A percentile compares a stretch with the other conserved stretches of the same genome.
These are phyloP conservation scores for Conops quadrifasciatus DNA, from an alignment of 2,888 invertebrate genomes.

Conservation along the genomic window DNA sequence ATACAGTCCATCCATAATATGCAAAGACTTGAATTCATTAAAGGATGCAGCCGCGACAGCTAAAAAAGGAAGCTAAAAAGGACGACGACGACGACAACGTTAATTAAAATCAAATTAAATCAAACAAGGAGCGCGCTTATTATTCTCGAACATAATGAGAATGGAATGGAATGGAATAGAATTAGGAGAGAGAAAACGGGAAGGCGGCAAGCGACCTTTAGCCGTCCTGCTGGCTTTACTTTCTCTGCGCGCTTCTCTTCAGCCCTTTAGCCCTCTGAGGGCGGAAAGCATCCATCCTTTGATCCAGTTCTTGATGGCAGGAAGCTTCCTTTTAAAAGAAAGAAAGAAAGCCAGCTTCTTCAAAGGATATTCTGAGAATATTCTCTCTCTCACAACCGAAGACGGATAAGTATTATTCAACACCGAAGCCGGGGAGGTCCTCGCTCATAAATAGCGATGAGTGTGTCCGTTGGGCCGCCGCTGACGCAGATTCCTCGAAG, in stretches of 20 bases:
- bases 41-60: neutral
- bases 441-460: too few species aligned
- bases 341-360: neutral
- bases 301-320: neutral
- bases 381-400: too few species aligned
- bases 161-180: neutral
- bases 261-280: neutral
- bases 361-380: slow-evolving; percentile 25
- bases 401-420: too few species aligned
- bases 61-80: too few species aligned
- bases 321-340: neutral
- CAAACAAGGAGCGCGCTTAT: slow-evolving; percentile 3
- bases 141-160: neutral
- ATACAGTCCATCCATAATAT: neutral
- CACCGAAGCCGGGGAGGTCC: too few species aligned
- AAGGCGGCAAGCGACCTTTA: neutral
- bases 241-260: neutral
- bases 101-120: slow-evolving; percentile 40
- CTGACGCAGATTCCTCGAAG: too few species aligned
- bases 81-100: neutral
- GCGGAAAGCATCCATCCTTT: neutral
- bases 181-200: neutral
- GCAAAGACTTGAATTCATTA: slow-evolving; percentile 5
- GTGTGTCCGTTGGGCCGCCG: too few species aligned
- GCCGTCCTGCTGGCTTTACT: neutral